Percentiles rank a stretch among this genome's conserved stretches.
Conservation (phyloP, 2,888 invertebrate species). For the Habrosyne pyritoides region DNA sequence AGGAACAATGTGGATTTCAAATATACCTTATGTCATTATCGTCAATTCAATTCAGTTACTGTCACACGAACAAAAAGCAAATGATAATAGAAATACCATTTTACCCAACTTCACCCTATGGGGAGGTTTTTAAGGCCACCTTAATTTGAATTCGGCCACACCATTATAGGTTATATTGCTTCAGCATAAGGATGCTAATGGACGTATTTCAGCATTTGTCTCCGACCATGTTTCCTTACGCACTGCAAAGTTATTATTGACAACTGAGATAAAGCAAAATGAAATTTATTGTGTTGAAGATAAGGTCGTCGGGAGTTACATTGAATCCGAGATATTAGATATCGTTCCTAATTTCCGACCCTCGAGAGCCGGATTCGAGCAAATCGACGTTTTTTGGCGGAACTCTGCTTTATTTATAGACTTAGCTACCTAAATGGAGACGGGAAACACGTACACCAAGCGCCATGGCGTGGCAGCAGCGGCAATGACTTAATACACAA, state of each 20-base stretch:
- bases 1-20: slow-evolving; percentile 1
- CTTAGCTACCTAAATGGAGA: slow-evolving; percentile 9
- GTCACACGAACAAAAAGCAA: slow-evolving; percentile 26
- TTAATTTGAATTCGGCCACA: neutral
- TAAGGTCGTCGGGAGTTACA: neutral
- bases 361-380: slow-evolving; percentile 7
- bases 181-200: neutral
- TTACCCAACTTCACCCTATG: slow-evolving; percentile 24
- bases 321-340: slow-evolving; percentile 2
- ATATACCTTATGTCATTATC: slow-evolving; percentile 19
- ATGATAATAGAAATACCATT: slow-evolving; percentile 30
- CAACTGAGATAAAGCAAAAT: neutral
- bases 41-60: slow-evolving; percentile 20
- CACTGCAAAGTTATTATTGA: neutral
- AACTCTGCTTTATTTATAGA: slow-evolving; percentile 17
- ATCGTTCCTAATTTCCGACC: slow-evolving; percentile 8
- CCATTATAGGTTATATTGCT: neutral
- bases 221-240: neutral
- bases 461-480: too few relatives aligned
- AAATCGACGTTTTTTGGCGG: slow-evolving; percentile 16
- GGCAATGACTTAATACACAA: too few relatives aligned
- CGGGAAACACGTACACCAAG: too few relatives aligned
- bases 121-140: slow-evolving; percentile 13
- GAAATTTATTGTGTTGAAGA: neutral
- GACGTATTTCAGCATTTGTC: neutral